Conservation (phyloP, 2,888 invertebrate species). For the Leptinotarsa juncta region DNA sequence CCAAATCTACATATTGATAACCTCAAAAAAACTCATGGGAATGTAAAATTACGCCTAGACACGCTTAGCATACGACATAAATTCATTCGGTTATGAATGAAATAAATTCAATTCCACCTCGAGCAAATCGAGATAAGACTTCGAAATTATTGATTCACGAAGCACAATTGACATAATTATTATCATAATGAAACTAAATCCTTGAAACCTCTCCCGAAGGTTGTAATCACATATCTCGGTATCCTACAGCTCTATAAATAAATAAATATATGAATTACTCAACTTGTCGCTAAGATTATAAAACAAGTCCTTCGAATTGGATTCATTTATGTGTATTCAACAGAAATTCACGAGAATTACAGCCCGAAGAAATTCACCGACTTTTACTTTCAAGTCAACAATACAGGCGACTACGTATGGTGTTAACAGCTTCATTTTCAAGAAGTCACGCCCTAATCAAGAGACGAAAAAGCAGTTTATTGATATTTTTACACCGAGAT, state of each 20-base stretch:
- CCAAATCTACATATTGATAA: no score
- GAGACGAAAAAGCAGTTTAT: no score
- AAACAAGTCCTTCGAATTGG: conserved; percentile 33
- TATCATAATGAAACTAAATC: conserved; percentile 19
- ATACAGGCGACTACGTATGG: neutral
- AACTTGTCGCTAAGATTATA: conserved; percentile 5
- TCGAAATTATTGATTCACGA: conserved; percentile 16
- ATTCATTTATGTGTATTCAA: conserved; percentile 29
- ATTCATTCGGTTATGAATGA: conserved; percentile 9
- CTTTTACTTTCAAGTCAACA: conserved; percentile 4
- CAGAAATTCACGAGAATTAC: neutral
- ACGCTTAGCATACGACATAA: neutral
- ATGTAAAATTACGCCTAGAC: neutral
- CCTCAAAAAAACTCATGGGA: neutral
- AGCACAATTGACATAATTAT: conserved; percentile 23
- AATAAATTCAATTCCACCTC: conserved; percentile 21
- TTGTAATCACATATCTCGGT: conserved; percentile 5
- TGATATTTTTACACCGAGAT: no score
- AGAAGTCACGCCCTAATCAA: neutral
- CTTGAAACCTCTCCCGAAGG: conserved; percentile 15
- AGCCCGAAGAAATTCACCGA: neutral
- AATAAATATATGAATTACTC: conserved; percentile 10
- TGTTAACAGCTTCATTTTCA: conserved; percentile 14
- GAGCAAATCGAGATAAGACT: conserved; percentile 9
- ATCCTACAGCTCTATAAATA: conserved; percentile 9